phyloP scores from a whole-genome alignment of 2,888 invertebrate species.

The Hyalella azteca region DNA sequence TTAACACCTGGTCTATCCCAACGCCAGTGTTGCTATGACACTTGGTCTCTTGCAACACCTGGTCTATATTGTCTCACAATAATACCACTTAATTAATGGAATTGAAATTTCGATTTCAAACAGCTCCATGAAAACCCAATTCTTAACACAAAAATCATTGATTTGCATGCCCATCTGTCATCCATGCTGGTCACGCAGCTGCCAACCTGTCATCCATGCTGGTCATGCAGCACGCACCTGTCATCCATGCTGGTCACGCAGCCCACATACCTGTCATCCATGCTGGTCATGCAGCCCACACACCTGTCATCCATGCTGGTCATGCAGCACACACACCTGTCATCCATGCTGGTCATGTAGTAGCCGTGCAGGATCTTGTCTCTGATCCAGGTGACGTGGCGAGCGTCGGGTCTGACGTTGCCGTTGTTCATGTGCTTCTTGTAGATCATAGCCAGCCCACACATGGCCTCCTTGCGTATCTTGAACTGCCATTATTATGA shows the following conservation, averaged over 20 bases:
- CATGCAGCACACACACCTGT: slow-evolving; percentile 86
- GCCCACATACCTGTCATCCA: slow-evolving; percentile 94
- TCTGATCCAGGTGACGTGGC: slow-evolving; percentile 93
- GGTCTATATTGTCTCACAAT: no score
- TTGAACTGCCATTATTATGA: slow-evolving; percentile 82
- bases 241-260: slow-evolving; percentile 87
- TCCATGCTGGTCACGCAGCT: slow-evolving; percentile 84
- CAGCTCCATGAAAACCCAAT: no score
- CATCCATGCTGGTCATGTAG: slow-evolving; percentile 84
- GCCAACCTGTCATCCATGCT: no score
- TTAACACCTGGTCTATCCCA: no score
- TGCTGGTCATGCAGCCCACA: slow-evolving; percentile 79
- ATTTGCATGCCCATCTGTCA: slow-evolving; percentile 83
- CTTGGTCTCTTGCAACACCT: no score
- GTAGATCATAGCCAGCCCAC: slow-evolving; percentile 91
- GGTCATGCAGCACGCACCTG: slow-evolving; percentile 77
- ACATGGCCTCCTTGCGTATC: slow-evolving; percentile 94
- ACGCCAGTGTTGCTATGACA: no score
- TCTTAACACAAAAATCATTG: no score
- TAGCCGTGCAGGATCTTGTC: slow-evolving; percentile 95
- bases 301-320: slow-evolving; percentile 90
- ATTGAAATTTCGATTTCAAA: no score
- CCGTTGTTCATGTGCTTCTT: slow-evolving; percentile 80
- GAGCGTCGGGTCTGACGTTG: slow-evolving; percentile 81
- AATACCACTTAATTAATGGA: no score